Base-by-base conservation (phyloP, 2,797 vertebrate species). In the Euphonia xanthogaster region DNA sequence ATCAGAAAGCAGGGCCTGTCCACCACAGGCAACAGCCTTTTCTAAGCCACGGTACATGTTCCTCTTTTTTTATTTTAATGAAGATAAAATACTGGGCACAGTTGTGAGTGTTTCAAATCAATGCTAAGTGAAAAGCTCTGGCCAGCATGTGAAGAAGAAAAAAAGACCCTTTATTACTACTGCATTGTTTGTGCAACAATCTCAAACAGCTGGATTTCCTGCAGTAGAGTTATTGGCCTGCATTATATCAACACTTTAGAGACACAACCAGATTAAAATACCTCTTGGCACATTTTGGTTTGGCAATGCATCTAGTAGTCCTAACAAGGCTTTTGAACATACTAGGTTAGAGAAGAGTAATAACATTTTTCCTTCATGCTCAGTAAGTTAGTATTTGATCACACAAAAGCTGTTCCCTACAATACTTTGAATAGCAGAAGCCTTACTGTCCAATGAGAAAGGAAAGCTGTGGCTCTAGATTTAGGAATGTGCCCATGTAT, bases 231-330 rank as follows among this genome's bases (percentile, higher is more conserved):
- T 93, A 93, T 21, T 85, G 67, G 81, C 23, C 51, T 61, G 50
- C 31, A 79, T 76, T 67, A 14, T 39, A 89, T 16, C 87, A 83
- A 83, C 48, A 86, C 31, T 92, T 89, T 6, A 71, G 53, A 42
- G 45, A 91, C 18, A 22, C 74, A 91, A 91, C 74, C 45, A 82
- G 75, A 91, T 77, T 88, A 80, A 77, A 86, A 91, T 71, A 91
- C 14, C 50, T 61, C 44, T 62, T 76, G 57, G n/a, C 50, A 74
- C 67, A 50, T 63, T 86, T 62, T 74, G 53, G 30, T 68, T 94
- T 92, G 75, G 67, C 71, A 94, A 35, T 16, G 16, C 28, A 65
- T 37, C 68, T 42, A 54, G 87, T 28, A 82, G 40, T 33, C 42
- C 73, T 61, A 74, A 92, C 47, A n/a, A 75, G 55, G 31, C 28